These are phyloP conservation scores for Colius striatus DNA, from an alignment of 2,113 vertebrate genomes.

Conservation along the genomic window DNA sequence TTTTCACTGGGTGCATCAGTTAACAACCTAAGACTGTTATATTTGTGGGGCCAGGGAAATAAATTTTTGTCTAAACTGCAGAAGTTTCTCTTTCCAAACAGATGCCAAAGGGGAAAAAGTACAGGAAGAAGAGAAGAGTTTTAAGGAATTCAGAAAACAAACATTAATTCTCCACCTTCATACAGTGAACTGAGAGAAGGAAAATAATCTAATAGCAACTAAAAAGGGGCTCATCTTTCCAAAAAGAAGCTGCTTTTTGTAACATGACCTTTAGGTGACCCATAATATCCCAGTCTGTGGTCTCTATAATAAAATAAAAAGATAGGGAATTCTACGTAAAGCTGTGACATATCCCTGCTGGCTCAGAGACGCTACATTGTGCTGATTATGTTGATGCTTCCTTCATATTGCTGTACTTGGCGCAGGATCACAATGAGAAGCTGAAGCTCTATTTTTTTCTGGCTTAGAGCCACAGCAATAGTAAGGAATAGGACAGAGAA, in stretches of 20 bases:
- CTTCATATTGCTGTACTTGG: conserved; percentile 80
- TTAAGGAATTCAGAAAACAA: conserved; percentile 41
- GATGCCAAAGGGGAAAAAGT: background rate
- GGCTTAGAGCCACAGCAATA: conserved; percentile 61
- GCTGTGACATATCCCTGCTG: conserved; percentile 76
- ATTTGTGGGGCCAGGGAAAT: background rate
- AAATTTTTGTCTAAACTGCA: background rate
- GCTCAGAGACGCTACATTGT: conserved; percentile 70
- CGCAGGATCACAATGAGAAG: conserved; percentile 72
- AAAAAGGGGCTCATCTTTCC: conserved; percentile 53
- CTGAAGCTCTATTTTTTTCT: conserved; percentile 68
- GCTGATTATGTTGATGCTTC: conserved; percentile 78
- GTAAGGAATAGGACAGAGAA: conserved; percentile 25
- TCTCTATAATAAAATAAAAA: conserved; percentile 76
- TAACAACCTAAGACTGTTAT: background rate
- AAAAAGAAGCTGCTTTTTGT: conserved; percentile 66
- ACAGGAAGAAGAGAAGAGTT: background rate
- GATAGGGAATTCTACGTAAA: conserved; percentile 70
- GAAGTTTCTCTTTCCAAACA: conserved; percentile 1
- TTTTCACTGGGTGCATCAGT: background rate
- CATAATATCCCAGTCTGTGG: conserved; percentile 72
- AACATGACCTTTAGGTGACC: conserved; percentile 74
- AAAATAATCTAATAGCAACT: conserved; percentile 55
- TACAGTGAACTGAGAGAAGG: conserved; percentile 8
- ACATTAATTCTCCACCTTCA: conserved; percentile 15